These are phyloP conservation scores for Ormyrus nitidulus DNA, from an alignment of 2,888 invertebrate species.

Conservation along the genomic window DNA sequence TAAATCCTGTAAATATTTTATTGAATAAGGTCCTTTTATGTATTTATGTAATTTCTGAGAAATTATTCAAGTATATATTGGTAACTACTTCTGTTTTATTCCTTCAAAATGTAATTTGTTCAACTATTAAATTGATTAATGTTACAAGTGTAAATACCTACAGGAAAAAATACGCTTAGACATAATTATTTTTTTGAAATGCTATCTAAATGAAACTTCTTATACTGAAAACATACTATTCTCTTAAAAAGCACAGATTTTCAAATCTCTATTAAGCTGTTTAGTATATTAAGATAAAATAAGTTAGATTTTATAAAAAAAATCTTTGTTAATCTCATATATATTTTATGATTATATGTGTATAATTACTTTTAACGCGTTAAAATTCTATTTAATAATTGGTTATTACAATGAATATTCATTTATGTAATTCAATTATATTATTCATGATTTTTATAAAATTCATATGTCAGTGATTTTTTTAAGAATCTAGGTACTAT, in stretches of 20 bases:
- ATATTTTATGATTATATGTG: constrained; percentile 33
- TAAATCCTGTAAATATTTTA: too few species aligned
- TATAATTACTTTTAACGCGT: constrained; percentile 8
- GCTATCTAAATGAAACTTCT: background rate
- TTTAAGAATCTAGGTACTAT: background rate
- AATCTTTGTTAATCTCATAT: constrained; percentile 28
- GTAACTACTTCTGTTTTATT: too few species aligned
- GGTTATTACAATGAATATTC: background rate
- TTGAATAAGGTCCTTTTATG: background rate
- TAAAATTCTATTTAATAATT: constrained; percentile 30
- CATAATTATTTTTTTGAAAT: constrained; percentile 5
- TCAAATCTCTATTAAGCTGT: background rate
- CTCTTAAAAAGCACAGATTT: background rate
- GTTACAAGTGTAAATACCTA: constrained; percentile 22
- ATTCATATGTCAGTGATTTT: background rate
- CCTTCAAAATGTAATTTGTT: too few species aligned
- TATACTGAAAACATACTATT: background rate
- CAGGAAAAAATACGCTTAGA: constrained; percentile 13
- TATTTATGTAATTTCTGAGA: background rate
- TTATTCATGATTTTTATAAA: constrained; percentile 33
- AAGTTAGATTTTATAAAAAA: background rate
- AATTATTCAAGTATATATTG: too few species aligned
- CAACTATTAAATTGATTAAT: background rate
- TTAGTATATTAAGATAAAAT: background rate
- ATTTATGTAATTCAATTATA: constrained; percentile 11